Percentiles rank a stretch among this genome's conserved stretches.
Evolutionary conservation across 2,113 vertebrate species (phyloP).

Genomic region (Otis tarda): DNA sequence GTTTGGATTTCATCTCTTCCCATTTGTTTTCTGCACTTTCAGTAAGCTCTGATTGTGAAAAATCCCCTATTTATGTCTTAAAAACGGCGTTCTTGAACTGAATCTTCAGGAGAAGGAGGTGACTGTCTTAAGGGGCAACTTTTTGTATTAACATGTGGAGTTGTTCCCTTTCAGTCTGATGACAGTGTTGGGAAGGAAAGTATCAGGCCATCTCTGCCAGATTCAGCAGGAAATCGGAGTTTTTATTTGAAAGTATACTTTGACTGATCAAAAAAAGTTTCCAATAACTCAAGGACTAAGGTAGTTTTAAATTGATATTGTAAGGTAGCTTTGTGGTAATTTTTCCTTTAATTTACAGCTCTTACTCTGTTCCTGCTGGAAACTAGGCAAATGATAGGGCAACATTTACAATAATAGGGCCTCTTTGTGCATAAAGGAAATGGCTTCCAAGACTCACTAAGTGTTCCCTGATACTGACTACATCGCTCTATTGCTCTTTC

Average conservation of each 20-base stretch:
- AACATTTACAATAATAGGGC: background rate
- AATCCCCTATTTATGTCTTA: background rate
- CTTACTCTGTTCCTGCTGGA: background rate
- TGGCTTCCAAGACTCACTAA: background rate
- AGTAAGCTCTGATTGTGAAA: background rate
- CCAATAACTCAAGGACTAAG: background rate
- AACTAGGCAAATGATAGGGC: background rate
- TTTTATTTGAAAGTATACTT: background rate
- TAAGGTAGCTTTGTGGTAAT: background rate
- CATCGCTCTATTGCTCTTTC: background rate
- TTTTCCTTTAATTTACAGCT: background rate
- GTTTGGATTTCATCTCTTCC: background rate
- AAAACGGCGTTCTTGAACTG: background rate
- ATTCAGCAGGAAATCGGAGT: background rate
- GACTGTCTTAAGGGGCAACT: background rate
- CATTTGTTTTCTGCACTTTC: background rate
- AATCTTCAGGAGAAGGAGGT: background rate
- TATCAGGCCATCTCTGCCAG: background rate
- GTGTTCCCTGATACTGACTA: background rate
- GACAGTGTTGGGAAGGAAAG: background rate
- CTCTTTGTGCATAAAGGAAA: background rate
- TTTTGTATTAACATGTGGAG: background rate
- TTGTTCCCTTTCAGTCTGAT: background rate
- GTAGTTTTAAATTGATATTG: background rate
- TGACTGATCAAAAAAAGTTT: background rate